Evolutionary conservation across 2,888 invertebrate species (phyloP).

Genomic region (Nasonovia ribisnigri): DNA sequence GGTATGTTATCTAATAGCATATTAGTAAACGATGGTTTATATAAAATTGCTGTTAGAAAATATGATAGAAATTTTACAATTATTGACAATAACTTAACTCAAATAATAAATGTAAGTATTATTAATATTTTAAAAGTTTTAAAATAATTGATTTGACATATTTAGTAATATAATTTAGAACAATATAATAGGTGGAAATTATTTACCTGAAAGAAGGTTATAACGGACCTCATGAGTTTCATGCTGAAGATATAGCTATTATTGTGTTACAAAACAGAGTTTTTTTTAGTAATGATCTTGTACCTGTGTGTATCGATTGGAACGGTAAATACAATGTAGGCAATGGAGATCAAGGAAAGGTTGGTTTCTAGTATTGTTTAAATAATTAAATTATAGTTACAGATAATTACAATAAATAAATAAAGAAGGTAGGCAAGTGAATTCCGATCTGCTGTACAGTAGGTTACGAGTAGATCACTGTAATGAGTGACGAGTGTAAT

Average conservation of each 20-base stretch:
- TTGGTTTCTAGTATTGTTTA: too few species aligned
- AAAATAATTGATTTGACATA: not conserved
- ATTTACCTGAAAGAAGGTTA: not conserved
- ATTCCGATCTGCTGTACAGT: too few species aligned
- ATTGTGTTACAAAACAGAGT: not conserved
- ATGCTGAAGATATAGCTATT: conserved; percentile 30
- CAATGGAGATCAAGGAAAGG: too few species aligned
- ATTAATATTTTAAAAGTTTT: not conserved
- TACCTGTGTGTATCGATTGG: too few species aligned
- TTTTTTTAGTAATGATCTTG: too few species aligned
- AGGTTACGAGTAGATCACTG: too few species aligned
- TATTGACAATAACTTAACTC: conserved; percentile 33
- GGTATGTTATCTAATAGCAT: not conserved
- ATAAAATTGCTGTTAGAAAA: conserved; percentile 59
- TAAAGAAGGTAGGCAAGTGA: too few species aligned
- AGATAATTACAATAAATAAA: too few species aligned
- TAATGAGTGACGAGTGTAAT: too few species aligned
- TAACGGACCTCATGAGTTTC: not conserved
- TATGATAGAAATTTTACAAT: conserved; percentile 12
- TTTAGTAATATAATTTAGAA: not conserved
- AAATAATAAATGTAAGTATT: conserved; percentile 47
- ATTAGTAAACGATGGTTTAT: not conserved
- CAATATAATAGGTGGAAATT: not conserved
- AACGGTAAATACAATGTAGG: too few species aligned
- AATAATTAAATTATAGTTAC: too few species aligned